Conservation (phyloP, 2,888 invertebrate genomes). For the Furcula furcula region DNA sequence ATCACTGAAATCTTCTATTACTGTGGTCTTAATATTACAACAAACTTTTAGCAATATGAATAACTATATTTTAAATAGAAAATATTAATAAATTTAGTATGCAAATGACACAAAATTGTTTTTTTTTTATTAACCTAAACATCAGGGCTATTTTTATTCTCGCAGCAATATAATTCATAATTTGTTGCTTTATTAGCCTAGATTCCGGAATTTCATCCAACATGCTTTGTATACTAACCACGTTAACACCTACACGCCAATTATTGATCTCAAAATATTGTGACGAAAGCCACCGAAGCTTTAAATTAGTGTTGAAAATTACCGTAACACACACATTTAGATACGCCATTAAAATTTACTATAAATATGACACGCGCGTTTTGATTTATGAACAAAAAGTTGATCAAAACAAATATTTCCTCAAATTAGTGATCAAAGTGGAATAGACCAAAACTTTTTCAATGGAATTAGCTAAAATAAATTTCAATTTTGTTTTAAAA, state of each 20-base stretch:
- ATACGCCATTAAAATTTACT: conserved; percentile 15
- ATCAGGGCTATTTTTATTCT: not conserved
- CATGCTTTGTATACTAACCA: conserved; percentile 7
- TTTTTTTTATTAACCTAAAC: not conserved
- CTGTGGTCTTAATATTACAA: no score
- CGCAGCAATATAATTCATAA: not conserved
- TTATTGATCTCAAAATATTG: conserved; percentile 44
- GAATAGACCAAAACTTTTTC: no score
- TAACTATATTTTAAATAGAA: no score
- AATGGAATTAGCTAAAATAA: not conserved
- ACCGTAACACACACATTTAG: conserved; percentile 45
- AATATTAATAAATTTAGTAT: no score
- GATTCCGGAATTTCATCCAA: conserved; percentile 5
- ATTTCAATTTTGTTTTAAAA: conserved; percentile 5
- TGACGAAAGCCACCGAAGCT: conserved; percentile 46
- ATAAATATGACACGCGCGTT: conserved; percentile 13
- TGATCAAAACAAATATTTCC: not conserved
- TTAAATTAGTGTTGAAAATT: conserved; percentile 61
- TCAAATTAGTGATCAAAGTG: no score
- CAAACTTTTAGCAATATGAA: no score
- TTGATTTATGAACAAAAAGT: conserved; percentile 9
- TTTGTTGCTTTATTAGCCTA: conserved; percentile 2
- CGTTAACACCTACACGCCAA: conserved; percentile 40
- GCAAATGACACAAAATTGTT: conserved; percentile 4
- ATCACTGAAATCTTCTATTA: conserved; percentile 5